Evolutionary conservation across 2,797 vertebrate genomes (phyloP), one percentile per base, ranked within the genome.

Genomic region (Pempheris klunzingeri): DNA sequence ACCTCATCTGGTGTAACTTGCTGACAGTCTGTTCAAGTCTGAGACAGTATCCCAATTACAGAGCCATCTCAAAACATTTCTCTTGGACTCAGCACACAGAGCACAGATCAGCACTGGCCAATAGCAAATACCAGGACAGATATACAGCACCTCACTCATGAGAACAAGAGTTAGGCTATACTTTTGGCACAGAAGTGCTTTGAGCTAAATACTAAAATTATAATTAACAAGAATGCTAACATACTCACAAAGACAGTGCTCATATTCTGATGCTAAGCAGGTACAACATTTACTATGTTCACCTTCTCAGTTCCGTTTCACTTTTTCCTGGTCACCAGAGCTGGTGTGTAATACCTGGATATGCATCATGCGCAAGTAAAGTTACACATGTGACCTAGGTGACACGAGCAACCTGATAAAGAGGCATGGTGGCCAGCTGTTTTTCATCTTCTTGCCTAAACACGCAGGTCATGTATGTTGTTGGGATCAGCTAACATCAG

Each of bases 51-150:
- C 63, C 36, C 62, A 66, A 53, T 54, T 49, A 34, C 50, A 49
- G 61, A 81, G 77, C 38, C 38, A 30, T 74, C 81, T 82, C 54
- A 62, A 73, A 78, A 85, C 57, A 47, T 52, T 83, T 59, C 39
- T 78, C 80, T 85, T 83, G 78, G 66, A 69, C 54, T 44, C 61
- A 43, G 15, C 50, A 57, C 75, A 81, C 43, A 81, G 63, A 68
- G 54, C 24, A 36, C 63, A 59, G 66, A 72, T 71, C 50, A 57
- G 59, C n/a, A n/a, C 50, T 4, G 67, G 77, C 71, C 50, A 75
- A 78, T 12, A 55, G 36, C 72, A 65, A 73, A 77, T 50, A 76
- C 24, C 58, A 64, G 55, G 64, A 77, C 68, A 79, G 62, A 74
- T 62, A 71, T 58, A 57, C 44, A 61, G 66, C 36, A 52, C 39